phyloP scores from a whole-genome alignment of 2,888 invertebrate genomes.

The Molorchus minor region DNA sequence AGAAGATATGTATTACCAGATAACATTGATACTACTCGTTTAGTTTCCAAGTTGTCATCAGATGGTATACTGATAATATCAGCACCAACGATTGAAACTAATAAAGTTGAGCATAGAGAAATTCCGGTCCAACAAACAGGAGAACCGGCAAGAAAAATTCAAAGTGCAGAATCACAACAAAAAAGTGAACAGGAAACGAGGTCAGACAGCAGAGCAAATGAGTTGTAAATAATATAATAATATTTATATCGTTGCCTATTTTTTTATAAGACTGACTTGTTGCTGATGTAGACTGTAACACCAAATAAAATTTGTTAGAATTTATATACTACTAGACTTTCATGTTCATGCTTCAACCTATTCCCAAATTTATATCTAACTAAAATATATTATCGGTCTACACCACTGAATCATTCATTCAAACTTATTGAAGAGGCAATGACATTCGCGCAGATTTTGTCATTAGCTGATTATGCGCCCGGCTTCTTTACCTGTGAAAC shows the following conservation, averaged over 20 bases:
- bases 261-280: background rate
- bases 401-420: too few relatives aligned
- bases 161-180: slow-evolving; percentile 55
- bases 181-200: slow-evolving; percentile 15
- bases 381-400: too few relatives aligned
- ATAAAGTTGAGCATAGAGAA: slow-evolving; percentile 1
- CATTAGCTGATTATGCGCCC: too few relatives aligned
- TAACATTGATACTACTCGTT: slow-evolving; percentile 75
- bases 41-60: slow-evolving; percentile 77
- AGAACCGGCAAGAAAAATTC: slow-evolving; percentile 31
- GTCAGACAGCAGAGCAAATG: background rate
- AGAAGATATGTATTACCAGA: slow-evolving; percentile 78
- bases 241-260: background rate
- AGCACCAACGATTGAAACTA: slow-evolving; percentile 65
- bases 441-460: too few relatives aligned
- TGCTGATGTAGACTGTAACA: background rate
- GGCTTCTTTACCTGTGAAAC: too few relatives aligned
- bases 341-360: too few relatives aligned
- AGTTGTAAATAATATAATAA: background rate
- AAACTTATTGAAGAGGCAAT: too few relatives aligned
- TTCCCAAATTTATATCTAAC: too few relatives aligned
- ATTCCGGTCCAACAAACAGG: slow-evolving; percentile 15
- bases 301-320: too few relatives aligned
- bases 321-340: too few relatives aligned
- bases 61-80: slow-evolving; percentile 77